Evolutionary conservation across 2,888 invertebrate species (phyloP), one percentile per base, ranked within the genome.

Genomic region (Phlogophora meticulosa): DNA sequence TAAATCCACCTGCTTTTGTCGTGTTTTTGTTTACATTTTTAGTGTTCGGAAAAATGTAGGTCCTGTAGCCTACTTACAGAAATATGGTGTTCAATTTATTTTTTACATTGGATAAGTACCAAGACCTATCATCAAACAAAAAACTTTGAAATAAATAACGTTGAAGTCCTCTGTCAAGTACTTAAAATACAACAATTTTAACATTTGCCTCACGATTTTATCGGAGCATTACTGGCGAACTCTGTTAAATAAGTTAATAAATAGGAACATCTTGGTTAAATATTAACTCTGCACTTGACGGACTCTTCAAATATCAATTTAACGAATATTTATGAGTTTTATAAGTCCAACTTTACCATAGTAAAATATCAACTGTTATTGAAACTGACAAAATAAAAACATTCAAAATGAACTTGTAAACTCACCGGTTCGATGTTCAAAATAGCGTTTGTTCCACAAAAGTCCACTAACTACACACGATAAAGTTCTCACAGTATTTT

Each of bases 381-480:
- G 11, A 42, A 5, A 20, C 10, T 10, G 22, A 17, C 4, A 34
- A 49, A 17, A 15, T 36, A 45, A 7, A 53, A 42, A 7, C 10
- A 42, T 9, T n/a, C 1, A 40, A n/a, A 42, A 36, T 34, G 42
- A 24, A 38, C 20, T 38, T 34, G 1, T 38, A 28, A 9, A 59
- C 80, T 75, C 28, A 79, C 70, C 58, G 11, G 62, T 68, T 62
- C n/a, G 38, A 24, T 66, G 40, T 67, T 59, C 2, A 56, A 62
- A 68, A 62, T 13, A 13, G 17, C 34, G 34, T 11, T n/a, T 40
- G n/a, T 45, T 46, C 32, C 80, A 76, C 58, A 56, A 68, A 78
- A 68, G 80, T 75, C 43, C 80, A 76, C 58, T 22, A 73, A 67
- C 48, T 49, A 72, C 66, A 73, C 82, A 82, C 82, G 82, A 79